These are phyloP conservation scores for Metaphire vulgaris DNA, from an alignment of 1,140 invertebrate species.

Conservation along the genomic window DNA sequence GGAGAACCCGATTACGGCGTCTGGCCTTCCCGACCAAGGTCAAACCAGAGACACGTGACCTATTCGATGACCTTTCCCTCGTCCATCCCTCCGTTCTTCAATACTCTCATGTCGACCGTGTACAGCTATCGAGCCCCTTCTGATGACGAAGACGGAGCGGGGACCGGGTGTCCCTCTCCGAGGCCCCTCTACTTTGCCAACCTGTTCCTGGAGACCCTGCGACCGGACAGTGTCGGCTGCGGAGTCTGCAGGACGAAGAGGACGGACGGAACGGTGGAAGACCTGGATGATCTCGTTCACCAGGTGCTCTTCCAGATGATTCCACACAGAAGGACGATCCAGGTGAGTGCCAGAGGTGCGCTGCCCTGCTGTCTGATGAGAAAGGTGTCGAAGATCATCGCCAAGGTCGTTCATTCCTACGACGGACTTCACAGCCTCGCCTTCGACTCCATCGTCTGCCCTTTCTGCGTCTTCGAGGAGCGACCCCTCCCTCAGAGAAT, in stretches of 20 bases:
- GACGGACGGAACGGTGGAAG: background rate
- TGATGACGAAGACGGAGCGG: background rate
- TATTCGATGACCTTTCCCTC: slow-evolving; percentile 22
- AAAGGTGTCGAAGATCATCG: slow-evolving; percentile 14
- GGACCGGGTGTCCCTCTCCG: too few relatives aligned
- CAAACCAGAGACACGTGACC: slow-evolving; percentile 18
- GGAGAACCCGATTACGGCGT: slow-evolving; percentile 27
- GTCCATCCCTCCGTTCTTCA: slow-evolving; percentile 28
- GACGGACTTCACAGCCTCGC: slow-evolving; percentile 20
- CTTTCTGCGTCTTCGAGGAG: slow-evolving; percentile 19
- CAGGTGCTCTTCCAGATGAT: slow-evolving; percentile 24
- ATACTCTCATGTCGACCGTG: slow-evolving; percentile 14
- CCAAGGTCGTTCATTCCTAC: slow-evolving; percentile 16
- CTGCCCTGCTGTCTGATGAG: slow-evolving; percentile 28
- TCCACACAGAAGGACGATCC: slow-evolving; percentile 21
- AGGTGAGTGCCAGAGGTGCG: slow-evolving; percentile 24
- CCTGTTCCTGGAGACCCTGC: slow-evolving; percentile 7
- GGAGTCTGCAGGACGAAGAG: background rate
- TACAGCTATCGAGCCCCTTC: slow-evolving; percentile 15
- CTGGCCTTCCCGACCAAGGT: slow-evolving; percentile 15
- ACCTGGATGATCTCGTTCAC: slow-evolving; percentile 8
- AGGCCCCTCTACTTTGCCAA: slow-evolving; percentile 16
- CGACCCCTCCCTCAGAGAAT: background rate
- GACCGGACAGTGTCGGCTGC: slow-evolving; percentile 13
- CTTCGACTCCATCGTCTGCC: slow-evolving; percentile 23